A percentile compares a stretch with the other conserved stretches of the same genome.
Conservation (phyloP, 2,797 vertebrate genomes). For the Benthosema pterotum region DNA sequence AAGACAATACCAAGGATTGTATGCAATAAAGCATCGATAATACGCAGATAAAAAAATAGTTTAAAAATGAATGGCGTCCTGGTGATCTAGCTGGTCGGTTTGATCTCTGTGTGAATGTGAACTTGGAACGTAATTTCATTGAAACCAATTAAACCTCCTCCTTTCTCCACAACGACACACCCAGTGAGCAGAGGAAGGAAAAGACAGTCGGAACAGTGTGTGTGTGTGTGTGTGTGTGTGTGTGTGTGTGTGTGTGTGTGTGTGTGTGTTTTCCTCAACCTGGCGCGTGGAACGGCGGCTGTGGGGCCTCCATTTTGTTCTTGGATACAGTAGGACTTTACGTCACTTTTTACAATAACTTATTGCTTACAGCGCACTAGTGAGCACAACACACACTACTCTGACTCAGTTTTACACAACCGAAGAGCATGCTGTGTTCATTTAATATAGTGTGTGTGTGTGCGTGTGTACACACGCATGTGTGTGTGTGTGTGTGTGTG, state of each 20-base stretch:
- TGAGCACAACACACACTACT: constrained; percentile 20
- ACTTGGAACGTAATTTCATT: too few relatives aligned
- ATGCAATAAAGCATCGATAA: too few relatives aligned
- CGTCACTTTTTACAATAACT: constrained; percentile 1
- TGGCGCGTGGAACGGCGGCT: background rate
- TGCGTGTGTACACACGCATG: background rate
- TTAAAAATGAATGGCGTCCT: too few relatives aligned
- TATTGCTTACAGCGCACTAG: constrained; percentile 15
- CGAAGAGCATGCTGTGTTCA: constrained; percentile 25
- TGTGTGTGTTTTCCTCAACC: constrained; percentile 11
- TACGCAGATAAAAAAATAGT: too few relatives aligned
- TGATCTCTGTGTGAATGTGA: too few relatives aligned
- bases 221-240: background rate
- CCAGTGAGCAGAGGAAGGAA: too few relatives aligned
- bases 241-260: background rate
- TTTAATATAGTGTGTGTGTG: background rate
- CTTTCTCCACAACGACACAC: too few relatives aligned
- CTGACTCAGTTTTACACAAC: constrained; percentile 31
- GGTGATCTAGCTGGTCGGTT: too few relatives aligned
- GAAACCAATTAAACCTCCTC: too few relatives aligned
- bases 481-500: background rate
- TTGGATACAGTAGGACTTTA: constrained; percentile 22
- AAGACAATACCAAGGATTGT: too few relatives aligned
- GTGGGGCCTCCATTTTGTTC: constrained; percentile 11
- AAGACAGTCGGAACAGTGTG: too few relatives aligned